Evolutionary conservation across 1,140 invertebrate species (phyloP), one percentile per base, ranked within the genome.

Genomic region (Drosophila bifasciata): DNA sequence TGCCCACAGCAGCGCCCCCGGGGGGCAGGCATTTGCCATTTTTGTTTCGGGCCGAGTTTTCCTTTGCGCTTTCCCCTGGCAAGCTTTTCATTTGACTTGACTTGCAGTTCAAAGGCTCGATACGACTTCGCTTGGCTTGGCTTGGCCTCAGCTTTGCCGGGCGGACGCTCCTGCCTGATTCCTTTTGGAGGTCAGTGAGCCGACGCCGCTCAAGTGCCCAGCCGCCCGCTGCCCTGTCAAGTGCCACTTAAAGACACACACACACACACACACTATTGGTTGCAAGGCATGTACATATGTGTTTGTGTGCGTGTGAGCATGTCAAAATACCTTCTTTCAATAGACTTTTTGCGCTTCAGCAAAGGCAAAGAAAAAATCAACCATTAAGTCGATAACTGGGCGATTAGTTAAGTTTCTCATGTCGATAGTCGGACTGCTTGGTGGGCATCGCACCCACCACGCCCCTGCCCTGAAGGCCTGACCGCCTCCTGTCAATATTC

Each of bases 311-410:
- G 59, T 62, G 41, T 73, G 63, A 50, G 52, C 70, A 76, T 76
- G 79, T 78, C 79, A 79, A 62, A 79, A 77, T 71, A 64, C 81
- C 81, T n/a, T n/a, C n/a, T 86, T 85, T 83, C 78, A 74, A 63
- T 73, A 73, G 57, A 53, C 68, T 73, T 66, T 79, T 59, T 53
- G 60, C 59, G 43, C 44, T 43, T 32, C 75, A 51, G 59, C 45
- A 67, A 41, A 50, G 61, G 72, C 61, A 74, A 53, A n/a, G n/a
- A 44, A 59, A 67, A 77, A 85, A 85, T 69, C 62, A 43, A 80
- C 72, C 80, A 86, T 86, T 86, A 85, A 86, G 81, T 85, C 81
- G 77, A 77, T 85, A 85, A 85, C 80, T 74, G 77, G 76, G 81
- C 80, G 80, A 85, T 85, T 85, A 85, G 80, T 85, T 76, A 81